Evolutionary conservation across 2,113 vertebrate species (phyloP).

Genomic region (Nannobrachium achirus): DNA sequence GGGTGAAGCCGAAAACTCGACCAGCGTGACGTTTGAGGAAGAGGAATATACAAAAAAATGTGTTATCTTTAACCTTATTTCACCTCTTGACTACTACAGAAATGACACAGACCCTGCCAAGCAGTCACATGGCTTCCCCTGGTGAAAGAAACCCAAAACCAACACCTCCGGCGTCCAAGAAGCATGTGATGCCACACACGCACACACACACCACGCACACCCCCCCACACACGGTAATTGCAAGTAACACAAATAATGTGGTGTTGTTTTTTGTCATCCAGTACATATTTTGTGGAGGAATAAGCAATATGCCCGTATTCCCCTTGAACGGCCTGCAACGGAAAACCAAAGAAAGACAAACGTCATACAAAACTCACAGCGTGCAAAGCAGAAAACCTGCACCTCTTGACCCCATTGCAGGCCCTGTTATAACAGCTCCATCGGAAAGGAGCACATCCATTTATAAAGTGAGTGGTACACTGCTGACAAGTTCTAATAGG

Average conservation of each 20-base stretch:
- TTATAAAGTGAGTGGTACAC: slow-evolving; percentile 33
- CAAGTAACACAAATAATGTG: background rate
- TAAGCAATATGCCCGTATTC: background rate
- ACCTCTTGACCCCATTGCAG: slow-evolving; percentile 5
- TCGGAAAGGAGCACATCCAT: slow-evolving; percentile 15
- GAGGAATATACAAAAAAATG: too few species aligned
- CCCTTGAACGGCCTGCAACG: background rate
- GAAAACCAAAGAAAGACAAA: background rate
- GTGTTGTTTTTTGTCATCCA: background rate
- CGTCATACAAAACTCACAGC: slow-evolving; percentile 3
- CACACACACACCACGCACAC: slow-evolving; percentile 30
- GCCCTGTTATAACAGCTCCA: background rate
- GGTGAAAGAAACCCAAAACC: slow-evolving; percentile 83
- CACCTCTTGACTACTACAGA: slow-evolving; percentile 69
- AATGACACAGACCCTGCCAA: slow-evolving; percentile 56
- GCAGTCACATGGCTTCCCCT: slow-evolving; percentile 72
- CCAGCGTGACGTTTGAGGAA: background rate
- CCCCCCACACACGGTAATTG: background rate
- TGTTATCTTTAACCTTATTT: slow-evolving; percentile 61
- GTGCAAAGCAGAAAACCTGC: background rate
- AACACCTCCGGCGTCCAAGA: slow-evolving; percentile 76
- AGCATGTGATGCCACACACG: slow-evolving; percentile 71
- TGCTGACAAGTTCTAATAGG: slow-evolving; percentile 24
- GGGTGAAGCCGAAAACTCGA: background rate
- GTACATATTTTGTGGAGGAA: background rate